Evolutionary conservation across 2,888 invertebrate genomes (phyloP).

Genomic region (Brenthis daphne): DNA sequence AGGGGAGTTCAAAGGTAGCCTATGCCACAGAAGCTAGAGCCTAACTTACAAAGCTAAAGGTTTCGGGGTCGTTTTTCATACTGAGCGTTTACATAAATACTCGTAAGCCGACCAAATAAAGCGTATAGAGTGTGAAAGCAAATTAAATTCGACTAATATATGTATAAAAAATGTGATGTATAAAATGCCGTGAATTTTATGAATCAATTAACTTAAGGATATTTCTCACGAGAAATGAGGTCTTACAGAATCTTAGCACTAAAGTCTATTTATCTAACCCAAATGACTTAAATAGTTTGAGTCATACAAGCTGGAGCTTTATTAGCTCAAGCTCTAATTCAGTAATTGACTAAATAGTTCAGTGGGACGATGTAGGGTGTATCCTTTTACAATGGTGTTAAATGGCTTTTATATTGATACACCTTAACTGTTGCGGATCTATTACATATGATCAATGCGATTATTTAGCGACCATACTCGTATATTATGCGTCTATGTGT

Average conservation of each 20-base stretch:
- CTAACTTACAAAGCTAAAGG: too few relatives aligned
- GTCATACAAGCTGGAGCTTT: constrained; percentile 27
- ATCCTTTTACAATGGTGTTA: background rate
- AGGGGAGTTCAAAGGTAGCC: too few relatives aligned
- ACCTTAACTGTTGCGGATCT: background rate
- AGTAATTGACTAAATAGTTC: constrained; percentile 21
- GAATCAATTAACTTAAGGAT: background rate
- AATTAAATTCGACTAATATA: too few relatives aligned
- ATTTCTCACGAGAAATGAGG: constrained; percentile 31
- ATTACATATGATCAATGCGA: too few relatives aligned
- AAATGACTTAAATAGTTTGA: constrained; percentile 31
- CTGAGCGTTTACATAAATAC: background rate
- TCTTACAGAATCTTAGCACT: constrained; percentile 15
- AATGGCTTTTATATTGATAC: background rate
- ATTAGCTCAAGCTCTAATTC: constrained; percentile 23
- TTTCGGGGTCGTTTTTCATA: too few relatives aligned
- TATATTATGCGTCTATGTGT: too few relatives aligned
- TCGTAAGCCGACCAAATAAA: too few relatives aligned
- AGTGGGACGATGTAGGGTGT: constrained; percentile 14
- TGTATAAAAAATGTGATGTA: too few relatives aligned
- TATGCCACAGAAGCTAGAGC: too few relatives aligned
- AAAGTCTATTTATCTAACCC: constrained; percentile 33
- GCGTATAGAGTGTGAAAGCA: too few relatives aligned
- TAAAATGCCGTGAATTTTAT: background rate
- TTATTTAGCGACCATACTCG: too few relatives aligned